Percentiles rank a stretch among this genome's conserved stretches.
Evolutionary conservation across 2,888 invertebrate species (phyloP).

Genomic region (Synergus umbraculus): DNA sequence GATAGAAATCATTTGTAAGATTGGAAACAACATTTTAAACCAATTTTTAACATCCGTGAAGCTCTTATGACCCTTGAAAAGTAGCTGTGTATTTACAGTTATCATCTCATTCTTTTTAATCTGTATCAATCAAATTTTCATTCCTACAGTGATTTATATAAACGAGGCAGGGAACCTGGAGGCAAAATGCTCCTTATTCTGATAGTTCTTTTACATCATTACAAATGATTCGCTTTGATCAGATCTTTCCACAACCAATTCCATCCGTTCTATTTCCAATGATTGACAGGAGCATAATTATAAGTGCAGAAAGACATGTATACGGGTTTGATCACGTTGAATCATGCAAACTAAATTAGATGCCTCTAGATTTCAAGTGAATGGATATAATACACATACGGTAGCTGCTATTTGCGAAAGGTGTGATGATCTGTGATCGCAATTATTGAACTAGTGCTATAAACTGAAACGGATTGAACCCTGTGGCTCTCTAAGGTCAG

Average conservation of each 20-base stretch:
- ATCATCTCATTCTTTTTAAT: not conserved
- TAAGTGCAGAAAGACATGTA: slow-evolving; percentile 41
- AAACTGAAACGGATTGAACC: slow-evolving; percentile 23
- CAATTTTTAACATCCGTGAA: not conserved
- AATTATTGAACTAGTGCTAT: slow-evolving; percentile 15
- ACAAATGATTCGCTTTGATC: slow-evolving; percentile 4
- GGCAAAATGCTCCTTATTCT: not conserved
- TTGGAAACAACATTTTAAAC: not conserved
- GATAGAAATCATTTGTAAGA: slow-evolving; percentile 12
- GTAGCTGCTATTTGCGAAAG: not conserved
- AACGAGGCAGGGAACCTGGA: not conserved
- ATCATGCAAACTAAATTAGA: slow-evolving; percentile 33
- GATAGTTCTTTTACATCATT: not conserved
- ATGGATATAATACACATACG: not conserved
- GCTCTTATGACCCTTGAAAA: not conserved
- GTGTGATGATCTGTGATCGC: not conserved
- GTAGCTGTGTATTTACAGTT: too few relatives aligned
- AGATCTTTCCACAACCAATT: slow-evolving; percentile 60
- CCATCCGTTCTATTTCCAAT: slow-evolving; percentile 68
- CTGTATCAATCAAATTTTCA: not conserved
- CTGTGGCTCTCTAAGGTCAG: not conserved
- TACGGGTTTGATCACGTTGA: not conserved
- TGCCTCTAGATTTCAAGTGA: not conserved
- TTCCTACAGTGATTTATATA: slow-evolving; percentile 3
- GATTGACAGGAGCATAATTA: slow-evolving; percentile 65